Percentiles rank a stretch among this genome's conserved stretches.
These are phyloP conservation scores for Ophioninae sp. DNA, from an alignment of 2,888 invertebrate species.

Conservation along the genomic window DNA sequence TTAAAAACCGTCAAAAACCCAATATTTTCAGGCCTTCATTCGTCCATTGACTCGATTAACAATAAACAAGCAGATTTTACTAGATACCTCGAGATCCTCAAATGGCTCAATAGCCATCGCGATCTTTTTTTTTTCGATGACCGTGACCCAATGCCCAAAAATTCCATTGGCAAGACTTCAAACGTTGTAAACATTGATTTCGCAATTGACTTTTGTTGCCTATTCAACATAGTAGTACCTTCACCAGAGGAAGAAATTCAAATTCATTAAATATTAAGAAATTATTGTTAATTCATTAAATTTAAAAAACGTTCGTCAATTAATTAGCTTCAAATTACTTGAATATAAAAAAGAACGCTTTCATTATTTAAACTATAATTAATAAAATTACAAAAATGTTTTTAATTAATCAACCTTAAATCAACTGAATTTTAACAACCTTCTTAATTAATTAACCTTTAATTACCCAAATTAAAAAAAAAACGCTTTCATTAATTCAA, in stretches of 20 bases:
- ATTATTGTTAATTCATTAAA: no score
- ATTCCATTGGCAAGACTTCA: background rate
- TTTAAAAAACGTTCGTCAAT: no score
- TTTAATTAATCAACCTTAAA: no score
- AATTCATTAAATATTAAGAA: background rate
- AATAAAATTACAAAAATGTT: no score
- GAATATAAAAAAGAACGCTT: background rate
- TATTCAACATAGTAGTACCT: background rate
- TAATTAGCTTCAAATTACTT: background rate
- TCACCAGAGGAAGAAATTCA: background rate
- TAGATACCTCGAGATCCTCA: background rate
- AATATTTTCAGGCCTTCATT: background rate
- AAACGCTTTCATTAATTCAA: no score
- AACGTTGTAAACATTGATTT: background rate
- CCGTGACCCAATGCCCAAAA: background rate
- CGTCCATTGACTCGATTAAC: background rate
- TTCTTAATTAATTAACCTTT: no score
- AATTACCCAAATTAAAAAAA: no score
- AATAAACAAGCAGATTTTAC: background rate
- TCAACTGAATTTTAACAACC: no score
- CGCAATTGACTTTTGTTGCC: background rate
- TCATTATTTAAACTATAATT: no score
- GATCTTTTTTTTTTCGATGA: background rate
- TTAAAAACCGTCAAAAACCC: background rate
- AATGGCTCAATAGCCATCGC: background rate